Evolutionary conservation across 2,888 invertebrate species (phyloP).

Genomic region (Ormyrus pomaceus): DNA sequence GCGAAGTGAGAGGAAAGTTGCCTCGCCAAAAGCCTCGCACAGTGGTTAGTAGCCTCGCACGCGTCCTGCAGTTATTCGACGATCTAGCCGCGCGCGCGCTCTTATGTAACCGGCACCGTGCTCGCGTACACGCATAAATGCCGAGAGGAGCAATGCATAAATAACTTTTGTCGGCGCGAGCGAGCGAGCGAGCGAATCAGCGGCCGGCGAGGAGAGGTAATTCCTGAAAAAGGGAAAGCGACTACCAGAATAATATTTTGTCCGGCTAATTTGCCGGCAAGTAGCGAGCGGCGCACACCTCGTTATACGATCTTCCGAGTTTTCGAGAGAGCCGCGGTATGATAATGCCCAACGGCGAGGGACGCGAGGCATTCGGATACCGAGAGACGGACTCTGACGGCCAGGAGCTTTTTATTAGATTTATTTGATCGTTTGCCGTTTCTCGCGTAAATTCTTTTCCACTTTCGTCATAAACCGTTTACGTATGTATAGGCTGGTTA

Average conservation of each 20-base stretch:
- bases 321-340: too few relatives aligned
- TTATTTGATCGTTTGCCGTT: too few relatives aligned
- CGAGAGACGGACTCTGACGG: too few relatives aligned
- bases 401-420: too few relatives aligned
- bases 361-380: too few relatives aligned
- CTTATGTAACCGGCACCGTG: constrained; percentile 36
- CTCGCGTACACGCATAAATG: constrained; percentile 7
- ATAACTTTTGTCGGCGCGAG: constrained; percentile 39
- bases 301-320: neutral
- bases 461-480: too few relatives aligned
- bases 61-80: constrained; percentile 27
- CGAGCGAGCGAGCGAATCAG: too few relatives aligned
- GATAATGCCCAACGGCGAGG: too few relatives aligned
- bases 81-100: constrained; percentile 38
- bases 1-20: constrained; percentile 62
- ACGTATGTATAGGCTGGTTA: too few relatives aligned
- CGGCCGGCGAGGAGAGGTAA: neutral
- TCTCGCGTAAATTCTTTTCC: too few relatives aligned
- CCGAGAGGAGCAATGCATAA: constrained; percentile 36
- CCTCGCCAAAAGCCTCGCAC: constrained; percentile 60
- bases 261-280: constrained; percentile 36
- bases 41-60: constrained; percentile 34
- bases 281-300: neutral
- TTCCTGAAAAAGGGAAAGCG: constrained; percentile 48
- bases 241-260: constrained; percentile 47